Evolutionary conservation across 1,140 invertebrate genomes (phyloP), one percentile per base, ranked within the genome.

Genomic region (Meloidogyne chitwoodi): DNA sequence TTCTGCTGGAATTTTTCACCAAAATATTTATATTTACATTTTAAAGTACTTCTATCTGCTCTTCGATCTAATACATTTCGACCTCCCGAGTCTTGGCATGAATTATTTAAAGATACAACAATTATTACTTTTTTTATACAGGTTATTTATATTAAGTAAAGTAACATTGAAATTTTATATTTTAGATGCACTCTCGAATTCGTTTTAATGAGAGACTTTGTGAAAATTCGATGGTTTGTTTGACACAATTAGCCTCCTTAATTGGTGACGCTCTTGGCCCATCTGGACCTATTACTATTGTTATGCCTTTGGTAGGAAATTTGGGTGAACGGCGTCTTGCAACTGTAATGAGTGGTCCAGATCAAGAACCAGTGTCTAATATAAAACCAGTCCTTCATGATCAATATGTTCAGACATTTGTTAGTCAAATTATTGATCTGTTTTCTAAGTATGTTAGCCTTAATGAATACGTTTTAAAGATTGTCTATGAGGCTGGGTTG

Each of bases 1-100:
- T 62, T 77, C 16, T 77, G 63, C 38, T 77, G 76, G 76, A 77
- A 77, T 34, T 77, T 77, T 68, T 74, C 68, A 3, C 76, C 76
- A 16, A 77, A 78, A 78, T 44, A 69, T 27, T 63, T 75, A 10
- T 67, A 38, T 69, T 34, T 75, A 12, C 56, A 74, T 31, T 74
- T 75, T 24, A 67, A 48, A 75, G 64, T 73, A 34, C 34, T 56
- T 44, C 16, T 76, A 34, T 26, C 26, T 19, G 56, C 67, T 16
- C 68, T 73, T 31, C 56, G 68, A 27, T 26, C 73, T 27, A 64
- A 77, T n/a, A 38, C 38, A 11, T 77, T 77, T 44, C 24, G 76
- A 24, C 76, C 76, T 29, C 76, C 76, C 2, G 26, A 44, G 48
- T 29, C 31, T 24, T 77, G 76, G 76, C 24, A 64, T 29, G 76